Conservation (phyloP, 2,113 vertebrate genomes). For the Opisthocomus hoazin region DNA sequence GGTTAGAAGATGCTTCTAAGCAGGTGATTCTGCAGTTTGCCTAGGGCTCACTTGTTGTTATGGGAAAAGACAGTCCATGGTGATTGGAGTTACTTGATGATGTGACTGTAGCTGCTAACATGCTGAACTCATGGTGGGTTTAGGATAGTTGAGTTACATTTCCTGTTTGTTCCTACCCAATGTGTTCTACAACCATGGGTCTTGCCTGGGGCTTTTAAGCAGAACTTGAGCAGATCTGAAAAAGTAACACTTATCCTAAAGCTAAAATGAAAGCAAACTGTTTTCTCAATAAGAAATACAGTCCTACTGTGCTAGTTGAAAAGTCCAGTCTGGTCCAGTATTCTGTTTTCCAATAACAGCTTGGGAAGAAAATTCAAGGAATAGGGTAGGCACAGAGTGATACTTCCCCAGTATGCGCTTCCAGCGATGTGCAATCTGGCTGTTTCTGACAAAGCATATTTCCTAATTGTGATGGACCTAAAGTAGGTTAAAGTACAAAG, state of each 20-base stretch:
- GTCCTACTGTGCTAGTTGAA: neutral
- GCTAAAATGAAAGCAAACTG: neutral
- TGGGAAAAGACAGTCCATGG: neutral
- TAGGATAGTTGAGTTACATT: neutral
- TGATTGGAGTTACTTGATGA: neutral
- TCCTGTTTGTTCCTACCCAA: neutral
- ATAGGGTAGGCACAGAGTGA: neutral
- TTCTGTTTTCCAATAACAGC: neutral
- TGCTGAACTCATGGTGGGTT: neutral
- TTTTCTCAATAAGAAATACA: neutral
- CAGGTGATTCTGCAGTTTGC: neutral
- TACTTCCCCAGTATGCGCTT: neutral
- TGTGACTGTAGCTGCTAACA: neutral
- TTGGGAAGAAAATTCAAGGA: neutral
- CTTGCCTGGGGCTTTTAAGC: neutral
- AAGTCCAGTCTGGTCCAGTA: neutral
- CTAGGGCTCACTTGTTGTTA: neutral
- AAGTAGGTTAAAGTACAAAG: neutral
- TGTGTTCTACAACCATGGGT: neutral
- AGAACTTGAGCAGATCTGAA: neutral
- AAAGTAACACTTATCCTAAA: neutral
- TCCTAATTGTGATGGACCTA: accelerated
- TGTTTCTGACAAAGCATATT: accelerated
- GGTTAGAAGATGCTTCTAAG: neutral
- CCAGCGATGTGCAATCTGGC: neutral